These are phyloP conservation scores for Lepidurus arcticus DNA, from an alignment of 1,140 invertebrate species.

Conservation along the genomic window DNA sequence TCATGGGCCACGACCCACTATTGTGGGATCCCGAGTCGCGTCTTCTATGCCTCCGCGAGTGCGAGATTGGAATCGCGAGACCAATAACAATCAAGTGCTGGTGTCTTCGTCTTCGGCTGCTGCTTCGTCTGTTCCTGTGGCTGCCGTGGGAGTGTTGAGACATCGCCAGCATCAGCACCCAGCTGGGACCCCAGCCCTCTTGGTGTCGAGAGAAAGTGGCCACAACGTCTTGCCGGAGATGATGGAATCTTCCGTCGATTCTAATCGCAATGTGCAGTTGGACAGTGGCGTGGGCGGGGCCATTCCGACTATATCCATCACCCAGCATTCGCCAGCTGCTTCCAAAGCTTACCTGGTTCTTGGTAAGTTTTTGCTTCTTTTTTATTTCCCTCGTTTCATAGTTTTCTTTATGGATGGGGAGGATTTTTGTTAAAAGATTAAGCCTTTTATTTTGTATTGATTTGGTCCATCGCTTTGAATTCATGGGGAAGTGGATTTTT, in stretches of 20 bases:
- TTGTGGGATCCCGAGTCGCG: neutral
- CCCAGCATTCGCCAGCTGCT: conserved; percentile 68
- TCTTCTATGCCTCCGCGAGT: conserved; percentile 2
- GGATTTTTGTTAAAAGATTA: no score
- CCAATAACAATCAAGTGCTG: conserved; percentile 7
- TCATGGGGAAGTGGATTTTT: neutral
- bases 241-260: conserved; percentile 15
- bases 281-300: conserved; percentile 39
- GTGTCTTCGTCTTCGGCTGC: neutral
- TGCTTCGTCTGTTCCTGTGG: conserved; percentile 34
- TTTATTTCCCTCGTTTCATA: neutral
- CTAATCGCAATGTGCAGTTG: conserved; percentile 38
- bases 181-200: conserved; percentile 37
- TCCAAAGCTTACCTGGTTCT: conserved; percentile 52
- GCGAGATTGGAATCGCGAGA: conserved; percentile 16
- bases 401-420: neutral
- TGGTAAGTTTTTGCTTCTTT: conserved; percentile 45
- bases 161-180: conserved; percentile 38
- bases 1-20: neutral
- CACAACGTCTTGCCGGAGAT: conserved; percentile 20
- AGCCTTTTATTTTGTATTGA: no score
- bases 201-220: conserved; percentile 23
- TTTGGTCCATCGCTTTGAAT: no score
- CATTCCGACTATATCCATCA: conserved; percentile 75
- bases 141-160: conserved; percentile 41